Percentiles rank a stretch among this genome's conserved stretches.
Evolutionary conservation across 2,888 invertebrate species (phyloP).

Genomic region (Dynastes tityus): DNA sequence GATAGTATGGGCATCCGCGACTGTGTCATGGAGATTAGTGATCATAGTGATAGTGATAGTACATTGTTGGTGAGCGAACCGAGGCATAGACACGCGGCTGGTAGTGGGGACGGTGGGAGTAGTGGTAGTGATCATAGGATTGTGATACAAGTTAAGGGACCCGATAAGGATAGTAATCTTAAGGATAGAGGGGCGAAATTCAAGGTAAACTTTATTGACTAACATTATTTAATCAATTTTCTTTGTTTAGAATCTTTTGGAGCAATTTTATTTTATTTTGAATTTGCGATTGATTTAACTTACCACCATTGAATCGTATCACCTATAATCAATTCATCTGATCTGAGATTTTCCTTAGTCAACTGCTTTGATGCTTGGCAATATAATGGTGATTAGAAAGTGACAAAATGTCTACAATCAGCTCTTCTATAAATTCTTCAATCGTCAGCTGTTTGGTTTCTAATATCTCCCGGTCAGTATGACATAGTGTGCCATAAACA

Average conservation of each 20-base stretch:
- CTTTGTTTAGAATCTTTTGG: not conserved
- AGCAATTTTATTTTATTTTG: too few species aligned
- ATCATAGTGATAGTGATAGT: slow-evolving; percentile 92
- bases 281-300: too few species aligned
- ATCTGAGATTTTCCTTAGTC: too few species aligned
- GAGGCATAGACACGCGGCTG: slow-evolving; percentile 72
- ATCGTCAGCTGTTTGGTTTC: too few species aligned
- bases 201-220: slow-evolving; percentile 37
- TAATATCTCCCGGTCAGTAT: too few species aligned
- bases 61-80: slow-evolving; percentile 89
- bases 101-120: slow-evolving; percentile 70
- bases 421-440: too few species aligned
- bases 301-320: too few species aligned
- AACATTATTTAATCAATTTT: slow-evolving; percentile 4
- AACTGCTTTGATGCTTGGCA: too few species aligned
- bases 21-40: slow-evolving; percentile 89
- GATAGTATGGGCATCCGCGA: slow-evolving; percentile 88
- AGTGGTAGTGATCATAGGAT: slow-evolving; percentile 79
- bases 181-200: slow-evolving; percentile 65
- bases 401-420: too few species aligned
- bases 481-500: too few species aligned
- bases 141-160: slow-evolving; percentile 86
- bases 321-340: too few species aligned
- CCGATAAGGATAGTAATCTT: slow-evolving; percentile 68
- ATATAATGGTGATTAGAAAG: too few species aligned